A percentile compares a stretch with the other conserved stretches of the same genome.
phyloP scores from a whole-genome alignment of 2,888 invertebrate genomes.

The Ormyrus thymus region DNA sequence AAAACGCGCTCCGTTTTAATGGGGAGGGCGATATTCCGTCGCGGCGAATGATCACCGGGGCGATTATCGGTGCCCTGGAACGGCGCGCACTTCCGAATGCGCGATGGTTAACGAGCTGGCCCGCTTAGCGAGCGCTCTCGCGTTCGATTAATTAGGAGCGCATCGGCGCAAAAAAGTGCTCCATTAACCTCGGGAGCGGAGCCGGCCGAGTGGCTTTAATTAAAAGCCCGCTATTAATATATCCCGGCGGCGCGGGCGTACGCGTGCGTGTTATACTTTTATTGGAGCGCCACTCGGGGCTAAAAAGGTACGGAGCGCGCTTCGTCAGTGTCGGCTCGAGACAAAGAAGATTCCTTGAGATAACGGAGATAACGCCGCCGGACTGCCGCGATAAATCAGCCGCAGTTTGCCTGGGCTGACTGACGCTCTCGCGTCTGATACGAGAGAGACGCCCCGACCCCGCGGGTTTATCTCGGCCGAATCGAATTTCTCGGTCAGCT shows the following conservation, averaged over 20 bases:
- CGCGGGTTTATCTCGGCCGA: conserved; percentile 62
- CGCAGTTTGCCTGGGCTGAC: conserved; percentile 1
- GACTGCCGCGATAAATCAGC: conserved; percentile 64
- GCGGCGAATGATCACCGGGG: conserved; percentile 11
- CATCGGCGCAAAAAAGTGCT: not conserved
- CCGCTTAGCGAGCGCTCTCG: not conserved
- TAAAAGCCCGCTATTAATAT: not conserved
- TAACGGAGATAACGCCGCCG: conserved; percentile 67
- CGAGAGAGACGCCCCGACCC: conserved; percentile 7
- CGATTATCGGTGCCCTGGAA: conserved; percentile 17
- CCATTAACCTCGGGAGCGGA: too few species aligned
- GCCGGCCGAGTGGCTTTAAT: too few species aligned
- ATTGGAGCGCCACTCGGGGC: not conserved
- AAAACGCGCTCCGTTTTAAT: conserved; percentile 8
- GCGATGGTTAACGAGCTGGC: not conserved
- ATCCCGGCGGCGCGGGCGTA: not conserved
- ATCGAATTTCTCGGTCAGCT: conserved; percentile 60
- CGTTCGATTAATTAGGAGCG: conserved; percentile 21
- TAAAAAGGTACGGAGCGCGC: conserved; percentile 52
- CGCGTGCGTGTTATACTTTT: too few species aligned
- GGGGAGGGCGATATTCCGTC: not conserved
- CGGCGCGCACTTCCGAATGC: not conserved
- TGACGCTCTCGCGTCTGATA: conserved; percentile 57
- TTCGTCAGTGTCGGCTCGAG: conserved; percentile 67
- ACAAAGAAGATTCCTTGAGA: conserved; percentile 65